Evolutionary conservation across 2,888 invertebrate species (phyloP).

Genomic region (Drosophila nr. medialis): DNA sequence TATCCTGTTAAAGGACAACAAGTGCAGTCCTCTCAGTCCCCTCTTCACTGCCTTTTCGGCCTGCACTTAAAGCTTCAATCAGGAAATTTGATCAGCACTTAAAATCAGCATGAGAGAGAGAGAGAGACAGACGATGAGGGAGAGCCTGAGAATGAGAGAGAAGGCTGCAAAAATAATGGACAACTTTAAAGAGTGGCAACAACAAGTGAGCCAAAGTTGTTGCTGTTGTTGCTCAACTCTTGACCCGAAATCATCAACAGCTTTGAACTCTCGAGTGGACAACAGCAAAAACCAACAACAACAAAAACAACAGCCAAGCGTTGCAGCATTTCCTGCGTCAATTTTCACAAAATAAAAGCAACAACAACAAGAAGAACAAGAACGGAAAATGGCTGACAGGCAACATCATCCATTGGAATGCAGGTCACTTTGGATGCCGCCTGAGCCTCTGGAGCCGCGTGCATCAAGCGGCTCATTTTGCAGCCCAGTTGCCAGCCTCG

Average conservation of each 20-base stretch:
- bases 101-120: slow-evolving; percentile 28
- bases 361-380: slow-evolving; percentile 13
- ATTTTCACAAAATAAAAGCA: slow-evolving; percentile 61
- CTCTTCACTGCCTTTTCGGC: slow-evolving; percentile 18
- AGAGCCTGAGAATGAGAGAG: not conserved
- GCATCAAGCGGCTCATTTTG: slow-evolving; percentile 51
- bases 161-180: slow-evolving; percentile 4
- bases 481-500: slow-evolving; percentile 17
- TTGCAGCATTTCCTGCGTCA: slow-evolving; percentile 75
- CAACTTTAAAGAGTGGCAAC: slow-evolving; percentile 50
- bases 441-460: slow-evolving; percentile 12
- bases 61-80: slow-evolving; percentile 70
- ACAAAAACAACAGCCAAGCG: slow-evolving; percentile 16
- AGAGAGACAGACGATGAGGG: slow-evolving; percentile 1
- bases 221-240: slow-evolving; percentile 52
- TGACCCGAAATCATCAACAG: slow-evolving; percentile 73
- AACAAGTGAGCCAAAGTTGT: slow-evolving; percentile 57
- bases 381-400: slow-evolving; percentile 20
- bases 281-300: slow-evolving; percentile 19
- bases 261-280: slow-evolving; percentile 52
- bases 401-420: slow-evolving; percentile 47
- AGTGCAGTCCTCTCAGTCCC: slow-evolving; percentile 21
- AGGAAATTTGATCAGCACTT: slow-evolving; percentile 77
- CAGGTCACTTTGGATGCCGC: slow-evolving; percentile 53
- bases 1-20: slow-evolving; percentile 67